Evolutionary conservation across 2,797 vertebrate genomes (phyloP), one percentile per base, ranked within the genome.

Genomic region (Malacoraja senta): DNA sequence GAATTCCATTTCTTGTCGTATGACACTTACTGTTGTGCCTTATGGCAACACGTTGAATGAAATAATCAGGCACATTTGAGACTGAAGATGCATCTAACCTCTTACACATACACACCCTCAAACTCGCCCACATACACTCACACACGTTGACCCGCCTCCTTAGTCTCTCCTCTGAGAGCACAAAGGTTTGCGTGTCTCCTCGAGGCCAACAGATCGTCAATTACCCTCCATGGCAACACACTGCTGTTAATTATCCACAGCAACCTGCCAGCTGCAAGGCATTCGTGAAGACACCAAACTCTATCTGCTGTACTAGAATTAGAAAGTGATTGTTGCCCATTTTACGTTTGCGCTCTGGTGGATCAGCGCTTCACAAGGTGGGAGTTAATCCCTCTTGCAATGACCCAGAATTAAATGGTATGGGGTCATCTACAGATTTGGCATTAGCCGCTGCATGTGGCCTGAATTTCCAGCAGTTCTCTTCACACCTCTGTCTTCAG

Each of bases 171-270:
- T 38, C 8, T 44, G 68, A 91, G 21, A 53, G 32, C 4, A 65
- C 35, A 91, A 68, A 88, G 26, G 35, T 2, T 92, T 92, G 90
- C 38, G 24, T 91, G 35, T 44, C 68, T 72, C 68, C 32, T 76
- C 53, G 68, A 44, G 76, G 90, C 38, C 90, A 76, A 58, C 90
- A 74, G 90, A 44, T 35, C 90, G 68, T 92, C 71, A 53, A 92
- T 74, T 74, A 92, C 24, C 53, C 90, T 92, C 90, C 90, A 76
- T 76, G 38, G 90, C 90, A 92, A 92, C 71, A 76, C 35, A 58
- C 58, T 76, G 35, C 90, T 76, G 90, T 53, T 72, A 53, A 72
- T 76, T 26, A 76, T 74, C 90, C 90, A 76, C 12, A 53, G 24
- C 72, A 76, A 92, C 71, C 71, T 76, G 26, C 24, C 38, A 92